A percentile compares a stretch with the other conserved stretches of the same genome.
Evolutionary conservation across 2,113 vertebrate genomes (phyloP).

Genomic region (Pteropus alecto): DNA sequence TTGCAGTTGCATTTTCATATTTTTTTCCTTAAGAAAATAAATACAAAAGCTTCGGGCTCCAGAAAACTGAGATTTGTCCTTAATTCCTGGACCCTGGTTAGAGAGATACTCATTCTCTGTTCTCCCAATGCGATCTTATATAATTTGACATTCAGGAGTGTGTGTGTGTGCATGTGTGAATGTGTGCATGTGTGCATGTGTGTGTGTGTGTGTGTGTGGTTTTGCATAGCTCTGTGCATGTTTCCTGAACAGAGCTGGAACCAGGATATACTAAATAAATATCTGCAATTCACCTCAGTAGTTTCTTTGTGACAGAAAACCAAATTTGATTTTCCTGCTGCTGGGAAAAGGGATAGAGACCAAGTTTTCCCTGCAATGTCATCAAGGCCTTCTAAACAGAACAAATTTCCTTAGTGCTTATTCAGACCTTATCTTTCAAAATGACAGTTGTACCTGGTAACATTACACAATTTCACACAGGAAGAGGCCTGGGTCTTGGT

Average conservation of each 20-base stretch:
- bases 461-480: not conserved
- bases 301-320: not conserved
- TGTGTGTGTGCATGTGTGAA: not conserved
- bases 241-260: not conserved
- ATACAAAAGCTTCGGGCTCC: not conserved
- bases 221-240: not conserved
- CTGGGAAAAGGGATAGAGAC: not conserved
- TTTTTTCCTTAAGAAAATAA: slow-evolving; percentile 19
- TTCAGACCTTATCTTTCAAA: not conserved
- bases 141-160: not conserved
- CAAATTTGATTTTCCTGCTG: not conserved
- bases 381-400: not conserved
- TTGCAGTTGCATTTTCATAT: not conserved
- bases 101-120: not conserved
- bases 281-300: not conserved
- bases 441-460: not conserved
- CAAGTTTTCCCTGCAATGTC: not conserved
- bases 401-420: not conserved
- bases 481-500: not conserved
- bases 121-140: not conserved
- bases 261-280: not conserved
- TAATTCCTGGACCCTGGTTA: not conserved
- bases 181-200: not conserved
- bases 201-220: not conserved
- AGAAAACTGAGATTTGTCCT: not conserved